Evolutionary conservation across 2,797 vertebrate genomes (phyloP), one percentile per base, ranked within the genome.

Genomic region (Heteromormyrus szaboi): DNA sequence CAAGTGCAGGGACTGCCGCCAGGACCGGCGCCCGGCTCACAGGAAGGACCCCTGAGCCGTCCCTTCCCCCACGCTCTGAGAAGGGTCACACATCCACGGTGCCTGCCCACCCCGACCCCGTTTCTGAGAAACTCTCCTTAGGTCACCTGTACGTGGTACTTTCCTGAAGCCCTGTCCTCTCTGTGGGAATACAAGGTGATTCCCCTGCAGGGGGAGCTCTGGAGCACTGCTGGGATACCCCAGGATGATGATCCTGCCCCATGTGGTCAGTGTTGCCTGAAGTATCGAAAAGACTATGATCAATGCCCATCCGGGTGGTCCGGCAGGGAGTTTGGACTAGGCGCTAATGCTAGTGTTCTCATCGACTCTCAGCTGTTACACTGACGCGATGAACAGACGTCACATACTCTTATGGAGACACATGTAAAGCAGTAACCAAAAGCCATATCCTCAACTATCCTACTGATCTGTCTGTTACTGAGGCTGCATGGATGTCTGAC

Each of bases 1-100:
- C 96, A 98, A 98, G 94, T 98, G 98, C 96, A 97, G 97, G 94
- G 97, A 98, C 93, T 17, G 91, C 89, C 93, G 89, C 17, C 86
- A 87, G 54, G 89, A 90, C 72, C 87, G 96, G 90, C 94, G 96
- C 88, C 95, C 94, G 0, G 94, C 95, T 88, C 93, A 95, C 91
- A 96, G 96, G 95, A 97, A 96, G 90, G 96, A 97, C 95, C 90
- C 93, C 83, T 96, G 95, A 88, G 81, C 89, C 29, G 1, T 14
- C 46, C 22, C 62, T 85, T 83, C 88, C 88, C 87, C 65, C 19
- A 1, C 51, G 22, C 83, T 62, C 37, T 85, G 53, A 84, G 79
- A 65, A 50, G 59, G 46, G 54, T 53, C 79, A 84, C 46, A 0
- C 84, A 72, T 90, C 91, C 62, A 90, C 33, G 85, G 46, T 12